Evolutionary conservation across 2,888 invertebrate genomes (phyloP).

Genomic region (Euphydryas editha): DNA sequence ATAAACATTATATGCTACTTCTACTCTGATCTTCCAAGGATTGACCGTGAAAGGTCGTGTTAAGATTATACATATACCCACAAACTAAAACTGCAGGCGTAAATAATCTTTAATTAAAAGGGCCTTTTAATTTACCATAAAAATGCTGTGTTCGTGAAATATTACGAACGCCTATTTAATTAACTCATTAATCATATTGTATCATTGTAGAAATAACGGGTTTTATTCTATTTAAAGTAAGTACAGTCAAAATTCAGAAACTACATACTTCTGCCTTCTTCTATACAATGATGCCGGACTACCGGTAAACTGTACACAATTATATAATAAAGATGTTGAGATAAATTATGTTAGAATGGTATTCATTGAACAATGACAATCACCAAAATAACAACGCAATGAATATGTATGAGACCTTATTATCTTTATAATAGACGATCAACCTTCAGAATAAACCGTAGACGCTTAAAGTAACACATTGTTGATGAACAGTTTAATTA

Average conservation of each 20-base stretch:
- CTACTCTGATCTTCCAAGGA: background rate
- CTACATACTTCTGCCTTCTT: background rate
- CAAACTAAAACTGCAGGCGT: slow-evolving; percentile 24
- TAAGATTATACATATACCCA: background rate
- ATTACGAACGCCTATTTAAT: slow-evolving; percentile 23
- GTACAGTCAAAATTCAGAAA: background rate
- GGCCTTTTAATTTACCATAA: slow-evolving; percentile 12
- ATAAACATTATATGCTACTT: background rate
- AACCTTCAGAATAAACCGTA: slow-evolving; percentile 19
- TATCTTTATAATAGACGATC: slow-evolving; percentile 17
- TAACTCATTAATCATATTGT: slow-evolving; percentile 24
- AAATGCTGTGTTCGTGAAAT: slow-evolving; percentile 20
- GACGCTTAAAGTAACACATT: background rate
- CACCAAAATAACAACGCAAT: slow-evolving; percentile 16
- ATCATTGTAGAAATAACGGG: background rate
- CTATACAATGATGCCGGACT: background rate
- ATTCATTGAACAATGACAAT: slow-evolving; percentile 21
- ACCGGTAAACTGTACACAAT: slow-evolving; percentile 1
- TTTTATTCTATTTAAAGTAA: background rate
- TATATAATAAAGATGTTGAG: background rate
- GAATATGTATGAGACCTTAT: slow-evolving; percentile 28
- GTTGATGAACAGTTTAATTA: background rate
- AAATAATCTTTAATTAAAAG: slow-evolving; percentile 33
- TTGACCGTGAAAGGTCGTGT: background rate
- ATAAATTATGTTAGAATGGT: slow-evolving; percentile 7